A percentile compares a stretch with the other conserved stretches of the same genome.
phyloP scores from a whole-genome alignment of 2,797 vertebrate species.

The Microctenopoma steveboyesi region DNA sequence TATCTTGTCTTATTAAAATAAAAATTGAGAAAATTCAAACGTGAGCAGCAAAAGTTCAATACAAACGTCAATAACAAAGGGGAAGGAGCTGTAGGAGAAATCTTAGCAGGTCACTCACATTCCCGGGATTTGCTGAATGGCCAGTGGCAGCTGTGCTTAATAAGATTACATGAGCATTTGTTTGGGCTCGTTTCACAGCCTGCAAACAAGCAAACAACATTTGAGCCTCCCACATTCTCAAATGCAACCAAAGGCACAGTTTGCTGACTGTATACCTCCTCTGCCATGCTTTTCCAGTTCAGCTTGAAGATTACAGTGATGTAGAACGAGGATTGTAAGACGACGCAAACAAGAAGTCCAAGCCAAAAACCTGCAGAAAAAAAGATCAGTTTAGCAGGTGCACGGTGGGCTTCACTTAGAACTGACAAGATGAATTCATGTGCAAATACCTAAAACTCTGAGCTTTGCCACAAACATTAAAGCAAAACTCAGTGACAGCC shows the following conservation, averaged over 20 bases:
- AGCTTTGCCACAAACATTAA: constrained; percentile 89
- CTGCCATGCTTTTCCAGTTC: constrained; percentile 65
- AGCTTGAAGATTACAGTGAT: constrained; percentile 80
- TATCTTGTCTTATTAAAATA: no score
- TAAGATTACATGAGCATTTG: constrained; percentile 27
- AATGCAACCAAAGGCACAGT: neutral
- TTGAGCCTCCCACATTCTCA: neutral
- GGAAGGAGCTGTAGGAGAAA: neutral
- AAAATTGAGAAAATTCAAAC: no score
- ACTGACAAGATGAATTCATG: neutral
- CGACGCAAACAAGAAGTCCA: constrained; percentile 85
- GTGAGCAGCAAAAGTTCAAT: no score
- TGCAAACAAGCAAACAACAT: constrained; percentile 37
- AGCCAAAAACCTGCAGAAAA: constrained; percentile 88
- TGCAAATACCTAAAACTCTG: constrained; percentile 85
- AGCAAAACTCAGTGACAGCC: constrained; percentile 85
- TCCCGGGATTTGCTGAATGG: constrained; percentile 13
- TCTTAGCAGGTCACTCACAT: constrained; percentile 26
- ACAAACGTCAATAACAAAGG: neutral
- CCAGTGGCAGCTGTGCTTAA: constrained; percentile 19
- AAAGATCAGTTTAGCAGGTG: neutral
- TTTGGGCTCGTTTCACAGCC: constrained; percentile 68
- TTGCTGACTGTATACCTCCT: constrained; percentile 48
- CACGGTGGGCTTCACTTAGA: neutral
- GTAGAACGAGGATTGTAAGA: constrained; percentile 86